Conservation (phyloP, 1,140 invertebrate species). For the Drosophila setifemur region DNA sequence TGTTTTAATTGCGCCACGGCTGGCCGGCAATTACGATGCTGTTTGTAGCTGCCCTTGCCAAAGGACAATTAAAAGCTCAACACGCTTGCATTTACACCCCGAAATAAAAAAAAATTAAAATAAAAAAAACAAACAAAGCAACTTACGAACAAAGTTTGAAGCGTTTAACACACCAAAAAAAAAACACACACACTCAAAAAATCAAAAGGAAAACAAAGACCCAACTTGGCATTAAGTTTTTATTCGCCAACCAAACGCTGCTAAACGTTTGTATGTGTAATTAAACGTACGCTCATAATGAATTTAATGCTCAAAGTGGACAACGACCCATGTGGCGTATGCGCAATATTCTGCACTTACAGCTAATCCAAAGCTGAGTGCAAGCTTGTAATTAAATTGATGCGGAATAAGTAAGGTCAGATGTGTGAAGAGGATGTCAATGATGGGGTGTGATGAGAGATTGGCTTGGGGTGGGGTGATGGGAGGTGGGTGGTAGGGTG, state of each 20-base stretch:
- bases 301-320: constrained; percentile 61
- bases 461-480: background rate
- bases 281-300: constrained; percentile 60
- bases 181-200: background rate
- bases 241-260: constrained; percentile 19
- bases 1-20: constrained; percentile 58
- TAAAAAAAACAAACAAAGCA: background rate
- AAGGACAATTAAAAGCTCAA: constrained; percentile 70
- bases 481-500: background rate
- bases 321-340: constrained; percentile 35
- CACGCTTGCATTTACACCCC: constrained; percentile 46
- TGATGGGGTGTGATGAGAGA: background rate
- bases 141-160: constrained; percentile 39
- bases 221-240: constrained; percentile 43
- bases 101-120: no score
- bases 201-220: constrained; percentile 30
- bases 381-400: constrained; percentile 66
- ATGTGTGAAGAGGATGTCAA: constrained; percentile 13
- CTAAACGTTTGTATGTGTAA: constrained; percentile 54
- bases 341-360: constrained; percentile 41
- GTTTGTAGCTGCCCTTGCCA: constrained; percentile 33
- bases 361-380: constrained; percentile 60
- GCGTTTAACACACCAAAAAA: constrained; percentile 43
- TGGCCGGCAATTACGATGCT: constrained; percentile 19
- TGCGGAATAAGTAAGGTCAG: constrained; percentile 27